Base-by-base conservation (phyloP, 2,888 invertebrate species). In the Meganola albula region DNA sequence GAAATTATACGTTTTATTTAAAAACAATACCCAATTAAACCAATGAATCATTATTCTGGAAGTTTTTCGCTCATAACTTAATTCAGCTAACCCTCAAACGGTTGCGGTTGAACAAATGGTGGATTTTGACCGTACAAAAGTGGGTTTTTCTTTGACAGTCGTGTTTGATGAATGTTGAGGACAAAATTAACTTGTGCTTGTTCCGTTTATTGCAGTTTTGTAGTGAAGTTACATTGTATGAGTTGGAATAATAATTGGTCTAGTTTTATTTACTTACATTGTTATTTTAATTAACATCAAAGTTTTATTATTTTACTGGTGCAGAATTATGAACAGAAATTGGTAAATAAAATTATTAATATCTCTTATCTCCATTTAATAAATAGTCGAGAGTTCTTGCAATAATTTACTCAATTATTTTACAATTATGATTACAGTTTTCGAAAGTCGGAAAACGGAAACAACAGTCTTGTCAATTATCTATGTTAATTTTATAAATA, bases 81-180 rank as follows among this genome's bases (percentile, higher is more conserved):
- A 4, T 31, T 63, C 62, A 44, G 12, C 37, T 29, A 34, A 37
- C 44, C 40, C 48, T 24, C 48, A 65, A 63, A 63, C 59, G 58
- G 53, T 58, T 62, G 66, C 58, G 73, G 68, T 61, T 61, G 56
- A 63, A 68, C 72, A 70, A 65, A 68, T 67, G 63, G 68, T 55
- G 63, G 63, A 58, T 60, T 72, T 67, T 59, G 69, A 61, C 61
- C 52, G 53, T 43, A 47, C 52, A 56, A 66, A 61, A 67, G 63
- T 64, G 63, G 55, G 57, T 61, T 61, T 63, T 63, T 63, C 63
- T 66, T 67, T 64, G 43, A 48, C 29, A 22, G 31, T 40, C 45
- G 24, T 44, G 49, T 55, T 58, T 53, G 57, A 57, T 42, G 55
- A 45, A 48, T 39, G 46, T 44, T 41, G 46, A 48, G 37, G 41